Conservation (phyloP, 2,113 vertebrate genomes). For the Elanoides forficatus region DNA sequence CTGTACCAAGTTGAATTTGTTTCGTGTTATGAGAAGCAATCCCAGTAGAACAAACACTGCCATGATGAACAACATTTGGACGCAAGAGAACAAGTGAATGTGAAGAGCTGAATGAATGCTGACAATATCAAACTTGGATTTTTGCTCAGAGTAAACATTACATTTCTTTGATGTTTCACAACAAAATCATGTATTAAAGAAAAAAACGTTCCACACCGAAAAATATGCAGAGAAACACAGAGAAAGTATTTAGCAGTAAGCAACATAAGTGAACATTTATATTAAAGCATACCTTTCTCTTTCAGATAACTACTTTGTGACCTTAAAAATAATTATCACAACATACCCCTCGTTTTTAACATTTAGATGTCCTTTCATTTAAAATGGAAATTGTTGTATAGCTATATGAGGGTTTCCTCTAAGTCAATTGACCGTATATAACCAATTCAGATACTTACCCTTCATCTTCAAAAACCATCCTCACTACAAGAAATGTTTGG, state of each 20-base stretch:
- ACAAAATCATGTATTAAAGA: neutral
- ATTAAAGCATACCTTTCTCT: neutral
- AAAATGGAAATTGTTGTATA: neutral
- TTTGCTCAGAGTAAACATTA: neutral
- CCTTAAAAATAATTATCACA: neutral
- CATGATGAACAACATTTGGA: neutral
- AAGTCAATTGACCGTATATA: neutral
- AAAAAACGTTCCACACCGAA: neutral
- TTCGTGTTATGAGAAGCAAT: neutral
- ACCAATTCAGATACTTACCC: neutral
- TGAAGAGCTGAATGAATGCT: neutral
- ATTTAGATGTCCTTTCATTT: neutral
- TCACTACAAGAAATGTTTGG: neutral
- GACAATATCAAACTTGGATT: neutral
- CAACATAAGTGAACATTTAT: neutral
- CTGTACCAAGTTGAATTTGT: neutral
- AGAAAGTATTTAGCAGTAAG: neutral
- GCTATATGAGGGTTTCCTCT: neutral
- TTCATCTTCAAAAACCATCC: neutral
- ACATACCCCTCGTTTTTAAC: neutral
- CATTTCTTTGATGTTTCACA: neutral
- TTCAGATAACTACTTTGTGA: neutral
- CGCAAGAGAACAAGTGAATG: neutral
- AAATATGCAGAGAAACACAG: neutral
- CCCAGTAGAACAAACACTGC: neutral